These are phyloP conservation scores for Carcharodon carcharias DNA, from an alignment of 2,797 vertebrate genomes.

Conservation along the genomic window DNA sequence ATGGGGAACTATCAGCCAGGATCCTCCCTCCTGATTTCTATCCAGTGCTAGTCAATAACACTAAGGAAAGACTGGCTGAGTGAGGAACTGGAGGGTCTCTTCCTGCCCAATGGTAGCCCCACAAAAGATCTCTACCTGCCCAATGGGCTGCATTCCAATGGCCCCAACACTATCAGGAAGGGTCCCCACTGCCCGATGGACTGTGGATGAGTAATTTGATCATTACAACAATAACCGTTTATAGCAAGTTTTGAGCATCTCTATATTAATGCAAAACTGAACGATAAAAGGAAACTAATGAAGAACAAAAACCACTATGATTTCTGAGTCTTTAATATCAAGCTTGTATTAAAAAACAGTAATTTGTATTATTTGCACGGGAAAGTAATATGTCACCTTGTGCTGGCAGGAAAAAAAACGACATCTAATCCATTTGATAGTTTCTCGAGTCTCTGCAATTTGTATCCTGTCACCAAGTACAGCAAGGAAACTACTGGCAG, in stretches of 20 bases:
- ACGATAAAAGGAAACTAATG: background rate
- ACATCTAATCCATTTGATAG: slow-evolving; percentile 29
- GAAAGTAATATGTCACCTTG: background rate
- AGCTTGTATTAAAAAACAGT: background rate
- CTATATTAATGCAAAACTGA: no score
- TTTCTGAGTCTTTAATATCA: background rate
- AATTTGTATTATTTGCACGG: background rate
- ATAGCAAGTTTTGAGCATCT: background rate
- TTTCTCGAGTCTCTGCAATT: slow-evolving; percentile 18
- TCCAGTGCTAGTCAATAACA: background rate
- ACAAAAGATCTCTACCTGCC: background rate
- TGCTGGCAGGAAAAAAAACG: slow-evolving; percentile 5
- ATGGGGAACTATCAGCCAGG: background rate
- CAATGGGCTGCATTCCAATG: background rate
- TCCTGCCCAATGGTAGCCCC: background rate
- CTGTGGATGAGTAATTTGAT: background rate
- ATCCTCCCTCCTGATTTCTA: background rate
- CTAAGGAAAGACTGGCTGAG: background rate
- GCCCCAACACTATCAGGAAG: background rate
- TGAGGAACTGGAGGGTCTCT: background rate
- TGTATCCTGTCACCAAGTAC: slow-evolving; percentile 24
- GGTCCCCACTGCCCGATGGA: no score
- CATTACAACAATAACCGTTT: no score
- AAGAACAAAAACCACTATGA: background rate
- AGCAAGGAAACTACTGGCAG: background rate